Conservation (phyloP, 2,797 vertebrate species). For the Strix occidentalis region DNA sequence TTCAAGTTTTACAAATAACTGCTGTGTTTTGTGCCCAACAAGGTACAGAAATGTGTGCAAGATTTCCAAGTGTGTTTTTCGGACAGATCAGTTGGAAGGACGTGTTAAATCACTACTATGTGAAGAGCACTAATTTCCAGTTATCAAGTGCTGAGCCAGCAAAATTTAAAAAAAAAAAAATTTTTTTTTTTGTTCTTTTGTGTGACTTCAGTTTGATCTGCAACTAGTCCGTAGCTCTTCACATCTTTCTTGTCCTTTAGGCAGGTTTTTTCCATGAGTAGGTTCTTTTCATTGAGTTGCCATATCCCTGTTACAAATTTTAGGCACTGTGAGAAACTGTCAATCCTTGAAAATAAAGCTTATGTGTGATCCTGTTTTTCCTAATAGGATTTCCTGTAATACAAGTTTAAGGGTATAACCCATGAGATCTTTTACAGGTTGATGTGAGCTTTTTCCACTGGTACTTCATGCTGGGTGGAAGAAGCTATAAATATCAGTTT, state of each 20-base stretch:
- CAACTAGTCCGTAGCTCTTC: background rate
- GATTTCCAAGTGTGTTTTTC: background rate
- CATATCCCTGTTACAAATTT: background rate
- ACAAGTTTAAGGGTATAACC: background rate
- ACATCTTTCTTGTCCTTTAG: background rate
- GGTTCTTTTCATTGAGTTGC: background rate
- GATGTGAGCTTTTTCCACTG: background rate
- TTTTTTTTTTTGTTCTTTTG: no score
- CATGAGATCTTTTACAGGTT: background rate
- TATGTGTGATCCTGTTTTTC: background rate
- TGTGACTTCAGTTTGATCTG: background rate
- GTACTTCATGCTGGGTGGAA: background rate
- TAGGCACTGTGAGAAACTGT: background rate
- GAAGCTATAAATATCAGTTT: background rate
- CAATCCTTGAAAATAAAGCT: background rate
- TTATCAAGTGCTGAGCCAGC: background rate
- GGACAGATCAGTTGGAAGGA: background rate
- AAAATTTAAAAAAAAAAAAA: background rate
- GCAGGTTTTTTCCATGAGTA: background rate
- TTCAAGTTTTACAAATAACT: background rate
- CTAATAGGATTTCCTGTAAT: background rate
- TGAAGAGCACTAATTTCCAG: background rate
- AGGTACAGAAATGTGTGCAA: background rate
- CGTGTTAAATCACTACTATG: background rate
- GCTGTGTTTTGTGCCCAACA: background rate